A percentile compares a stretch with the other conserved stretches of the same genome.
Conservation (phyloP, 2,113 vertebrate species). For the Sander vitreus region DNA sequence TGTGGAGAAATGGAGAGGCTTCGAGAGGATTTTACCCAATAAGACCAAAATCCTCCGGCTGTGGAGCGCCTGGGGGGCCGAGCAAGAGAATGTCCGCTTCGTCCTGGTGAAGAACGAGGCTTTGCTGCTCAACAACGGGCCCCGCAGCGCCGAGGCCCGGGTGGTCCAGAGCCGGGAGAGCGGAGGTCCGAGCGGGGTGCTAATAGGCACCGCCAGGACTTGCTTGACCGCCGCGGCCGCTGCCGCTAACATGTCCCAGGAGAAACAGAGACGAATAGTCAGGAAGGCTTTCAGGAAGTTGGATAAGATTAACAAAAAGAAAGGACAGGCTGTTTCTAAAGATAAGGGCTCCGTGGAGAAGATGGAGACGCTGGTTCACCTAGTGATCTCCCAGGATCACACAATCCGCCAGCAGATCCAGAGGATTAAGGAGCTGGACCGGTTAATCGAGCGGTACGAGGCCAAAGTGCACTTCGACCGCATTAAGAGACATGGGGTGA, state of each 20-base stretch:
- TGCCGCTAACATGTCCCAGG: conserved; percentile 81
- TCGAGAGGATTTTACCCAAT: conserved; percentile 94
- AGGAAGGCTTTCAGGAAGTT: conserved; percentile 96
- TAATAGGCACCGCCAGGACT: conserved; percentile 75
- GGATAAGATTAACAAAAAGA: conserved; percentile 93
- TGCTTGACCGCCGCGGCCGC: conserved; percentile 69
- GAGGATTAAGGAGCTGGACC: conserved; percentile 91
- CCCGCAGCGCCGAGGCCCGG: conserved; percentile 94
- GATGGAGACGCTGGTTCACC: conserved; percentile 96
- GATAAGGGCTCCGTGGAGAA: conserved; percentile 86
- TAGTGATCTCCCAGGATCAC: conserved; percentile 97
- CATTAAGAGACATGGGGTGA: conserved; percentile 91
- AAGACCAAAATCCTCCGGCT: conserved; percentile 93
- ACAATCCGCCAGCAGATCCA: conserved; percentile 96
- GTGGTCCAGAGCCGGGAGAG: conserved; percentile 93
- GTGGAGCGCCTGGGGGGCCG: conserved; percentile 95
- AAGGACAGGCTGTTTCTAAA: conserved; percentile 80
- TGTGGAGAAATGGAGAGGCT: conserved; percentile 97
- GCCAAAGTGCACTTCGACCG: conserved; percentile 92
- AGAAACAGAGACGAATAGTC: conserved; percentile 93
- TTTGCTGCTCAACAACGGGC: conserved; percentile 90
- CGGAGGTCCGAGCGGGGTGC: conserved; percentile 74
- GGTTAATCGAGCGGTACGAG: conserved; percentile 93
- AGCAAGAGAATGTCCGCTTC: conserved; percentile 95
- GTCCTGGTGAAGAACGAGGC: conserved; percentile 94